Percentiles rank a stretch among this genome's conserved stretches.
phyloP scores from a whole-genome alignment of 2,888 invertebrate genomes.

The Hybos culiciformis region DNA sequence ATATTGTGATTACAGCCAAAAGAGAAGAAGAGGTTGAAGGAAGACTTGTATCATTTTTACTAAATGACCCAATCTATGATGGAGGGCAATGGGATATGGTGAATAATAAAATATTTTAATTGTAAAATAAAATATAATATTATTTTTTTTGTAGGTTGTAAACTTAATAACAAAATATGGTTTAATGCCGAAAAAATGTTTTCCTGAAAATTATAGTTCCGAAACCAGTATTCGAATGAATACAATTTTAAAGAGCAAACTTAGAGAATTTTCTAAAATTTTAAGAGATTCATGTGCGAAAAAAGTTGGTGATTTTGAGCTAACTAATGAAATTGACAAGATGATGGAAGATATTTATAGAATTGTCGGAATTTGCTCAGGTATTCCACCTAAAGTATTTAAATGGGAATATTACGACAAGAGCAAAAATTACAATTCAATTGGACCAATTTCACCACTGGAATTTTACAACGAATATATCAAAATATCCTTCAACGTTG shows the following conservation, averaged over 20 bases:
- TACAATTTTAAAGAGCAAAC: conserved; percentile 66
- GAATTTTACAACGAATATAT: conserved; percentile 71
- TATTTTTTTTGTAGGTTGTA: too few relatives aligned
- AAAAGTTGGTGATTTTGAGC: conserved; percentile 46
- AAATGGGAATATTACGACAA: conserved; percentile 80
- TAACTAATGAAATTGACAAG: conserved; percentile 46
- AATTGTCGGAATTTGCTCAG: conserved; percentile 71
- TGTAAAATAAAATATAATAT: too few relatives aligned
- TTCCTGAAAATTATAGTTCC: conserved; percentile 69
- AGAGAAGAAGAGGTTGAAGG: conserved; percentile 62
- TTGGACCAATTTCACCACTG: conserved; percentile 62
- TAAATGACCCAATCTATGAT: conserved; percentile 66
- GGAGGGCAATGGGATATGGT: conserved; percentile 92
- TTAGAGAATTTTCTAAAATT: conserved; percentile 67
- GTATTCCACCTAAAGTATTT: conserved; percentile 62
- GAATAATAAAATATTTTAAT: too few relatives aligned
- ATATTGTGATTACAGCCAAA: conserved; percentile 60
- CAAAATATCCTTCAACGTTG: conserved; percentile 63
- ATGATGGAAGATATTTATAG: conserved; percentile 67
- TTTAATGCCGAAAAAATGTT: conserved; percentile 75
- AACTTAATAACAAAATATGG: conserved; percentile 80
- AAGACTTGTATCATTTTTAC: conserved; percentile 61
- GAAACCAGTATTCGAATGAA: conserved; percentile 64
- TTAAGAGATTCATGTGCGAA: conserved; percentile 49
- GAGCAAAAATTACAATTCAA: conserved; percentile 52